Evolutionary conservation across 2,888 invertebrate genomes (phyloP), one percentile per base, ranked within the genome.

Genomic region (Sarcophaga rosellei): DNA sequence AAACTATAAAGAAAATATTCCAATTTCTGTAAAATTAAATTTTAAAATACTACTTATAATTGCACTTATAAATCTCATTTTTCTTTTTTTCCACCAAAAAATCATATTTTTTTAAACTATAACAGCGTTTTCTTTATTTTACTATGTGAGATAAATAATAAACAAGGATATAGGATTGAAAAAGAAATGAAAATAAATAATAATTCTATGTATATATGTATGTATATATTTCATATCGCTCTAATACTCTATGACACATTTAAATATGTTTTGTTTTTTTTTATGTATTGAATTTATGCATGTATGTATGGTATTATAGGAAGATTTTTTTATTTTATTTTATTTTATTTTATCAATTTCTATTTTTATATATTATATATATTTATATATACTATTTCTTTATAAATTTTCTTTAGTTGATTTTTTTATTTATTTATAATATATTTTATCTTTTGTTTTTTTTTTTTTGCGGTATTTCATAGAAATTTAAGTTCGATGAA

Each of bases 401-500:
- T 80, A 57, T 79, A 44, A 57, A 66, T 75, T 57, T 86, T 73
- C 15, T 21, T 35, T 80, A 17, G 47, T 68, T 17, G 8, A 57
- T 53, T 73, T 68, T 69, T 17, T 57, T 65, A 35, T 44, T 61
- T 70, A 47, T 63, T 62, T 79, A 69, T 72, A 59, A 23, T 83
- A 62, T 17, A 12, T 45, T 11, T 23, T 57, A 57, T 53, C 53
- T 53, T 53, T 59, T 61, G n/a, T 63, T 53, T 72, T 79, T 23
- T 63, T 53, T 72, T 79, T 23, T 78, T 4, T 74, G 25, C 5
- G 17, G 62, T 81, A 81, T 85, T 81, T 85, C 69, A 86, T 84
- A 86, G 84, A 84, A 84, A 86, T 84, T 86, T 86, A 78, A 78
- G 78, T 84, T 86, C 84, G 84, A 86, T 84, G 84, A 86, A 78